phyloP scores from a whole-genome alignment of 1,140 invertebrate genomes.

The Physella acuta region DNA sequence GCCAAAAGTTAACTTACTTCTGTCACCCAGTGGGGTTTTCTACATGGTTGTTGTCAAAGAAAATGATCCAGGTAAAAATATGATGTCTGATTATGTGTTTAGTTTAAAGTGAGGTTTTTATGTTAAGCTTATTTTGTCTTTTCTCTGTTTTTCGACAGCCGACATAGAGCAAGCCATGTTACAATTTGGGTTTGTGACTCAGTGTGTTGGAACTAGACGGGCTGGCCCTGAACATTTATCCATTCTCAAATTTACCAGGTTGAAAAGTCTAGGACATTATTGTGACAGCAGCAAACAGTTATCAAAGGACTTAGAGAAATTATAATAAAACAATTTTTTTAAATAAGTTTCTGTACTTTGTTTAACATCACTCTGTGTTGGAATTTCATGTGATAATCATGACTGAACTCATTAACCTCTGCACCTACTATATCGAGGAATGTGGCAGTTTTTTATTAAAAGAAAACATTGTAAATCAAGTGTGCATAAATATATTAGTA shows the following conservation, averaged over 20 bases:
- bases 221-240: conserved; percentile 73
- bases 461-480: too few species aligned
- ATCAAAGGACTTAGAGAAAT: too few species aligned
- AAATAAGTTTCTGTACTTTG: too few species aligned
- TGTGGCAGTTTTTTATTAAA: too few species aligned
- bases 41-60: conserved; percentile 84
- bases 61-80: conserved; percentile 68
- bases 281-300: too few species aligned
- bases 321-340: too few species aligned
- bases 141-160: conserved; percentile 58
- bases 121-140: neutral
- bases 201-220: conserved; percentile 70
- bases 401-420: too few species aligned
- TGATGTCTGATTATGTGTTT: neutral
- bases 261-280: too few species aligned
- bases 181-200: conserved; percentile 66
- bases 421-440: too few species aligned
- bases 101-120: neutral
- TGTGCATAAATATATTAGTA: too few species aligned
- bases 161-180: conserved; percentile 71
- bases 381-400: too few species aligned
- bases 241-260: conserved; percentile 60
- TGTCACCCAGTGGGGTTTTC: conserved; percentile 74
- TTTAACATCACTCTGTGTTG: too few species aligned
- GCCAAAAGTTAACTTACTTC: conserved; percentile 67